Percentiles rank a stretch among this genome's conserved stretches.
Conservation (phyloP, 2,888 invertebrate species). For the Drosophila paranaensis region DNA sequence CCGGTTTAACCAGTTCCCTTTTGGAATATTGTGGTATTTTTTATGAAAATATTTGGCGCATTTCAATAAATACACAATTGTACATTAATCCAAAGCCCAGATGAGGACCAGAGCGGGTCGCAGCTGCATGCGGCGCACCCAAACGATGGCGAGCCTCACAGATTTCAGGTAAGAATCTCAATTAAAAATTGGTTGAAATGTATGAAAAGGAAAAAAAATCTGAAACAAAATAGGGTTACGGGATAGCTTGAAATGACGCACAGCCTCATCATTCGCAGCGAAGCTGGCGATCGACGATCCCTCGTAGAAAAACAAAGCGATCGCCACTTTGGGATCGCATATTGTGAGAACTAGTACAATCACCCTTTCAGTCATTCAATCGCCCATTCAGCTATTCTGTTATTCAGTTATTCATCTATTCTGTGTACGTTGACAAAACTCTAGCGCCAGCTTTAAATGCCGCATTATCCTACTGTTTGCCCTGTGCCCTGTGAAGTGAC, state of each 20-base stretch:
- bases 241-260: constrained; percentile 69
- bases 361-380: constrained; percentile 61
- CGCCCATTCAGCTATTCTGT: constrained; percentile 28
- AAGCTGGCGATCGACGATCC: constrained; percentile 38
- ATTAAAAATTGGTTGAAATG: constrained; percentile 66
- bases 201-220: constrained; percentile 32
- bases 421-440: constrained; percentile 67
- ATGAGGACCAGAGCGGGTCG: constrained; percentile 42
- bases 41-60: constrained; percentile 70
- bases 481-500: constrained; percentile 61
- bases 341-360: constrained; percentile 68
- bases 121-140: constrained; percentile 58
- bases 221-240: constrained; percentile 50
- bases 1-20: constrained; percentile 62
- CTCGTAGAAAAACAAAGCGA: constrained; percentile 56
- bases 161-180: constrained; percentile 73
- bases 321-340: constrained; percentile 71
- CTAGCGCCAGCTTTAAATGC: constrained; percentile 61
- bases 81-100: constrained; percentile 43
- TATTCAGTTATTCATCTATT: constrained; percentile 24
- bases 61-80: constrained; percentile 68
- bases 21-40: constrained; percentile 70
- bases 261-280: constrained; percentile 45
- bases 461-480: constrained; percentile 58
- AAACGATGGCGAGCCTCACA: constrained; percentile 33